Conservation (phyloP, 2,888 invertebrate species). For the Gisinianus flammeolus region DNA sequence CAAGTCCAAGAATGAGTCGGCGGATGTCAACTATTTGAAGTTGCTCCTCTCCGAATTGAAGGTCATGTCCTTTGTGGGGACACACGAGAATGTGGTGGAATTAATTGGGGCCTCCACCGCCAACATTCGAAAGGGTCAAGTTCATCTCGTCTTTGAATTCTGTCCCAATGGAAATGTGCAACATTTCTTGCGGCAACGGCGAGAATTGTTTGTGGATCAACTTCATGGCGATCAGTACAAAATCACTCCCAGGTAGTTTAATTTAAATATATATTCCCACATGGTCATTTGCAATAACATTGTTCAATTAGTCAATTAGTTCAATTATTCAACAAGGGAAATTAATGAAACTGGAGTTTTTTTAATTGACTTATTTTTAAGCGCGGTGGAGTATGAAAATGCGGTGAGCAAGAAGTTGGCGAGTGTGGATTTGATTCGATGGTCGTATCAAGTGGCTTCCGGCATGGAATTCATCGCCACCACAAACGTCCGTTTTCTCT, state of each 20-base stretch:
- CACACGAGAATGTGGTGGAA: conserved; percentile 8
- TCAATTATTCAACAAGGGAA: neutral
- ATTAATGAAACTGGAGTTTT: neutral
- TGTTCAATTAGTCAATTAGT: neutral
- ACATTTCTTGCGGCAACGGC: neutral
- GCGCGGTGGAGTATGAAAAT: neutral
- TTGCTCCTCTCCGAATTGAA: conserved; percentile 1
- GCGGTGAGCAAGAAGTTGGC: neutral
- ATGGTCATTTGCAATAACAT: no score
- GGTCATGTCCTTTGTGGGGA: conserved; percentile 15
- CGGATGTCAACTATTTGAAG: neutral
- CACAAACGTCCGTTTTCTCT: neutral
- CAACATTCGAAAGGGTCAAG: neutral
- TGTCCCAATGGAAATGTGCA: conserved; percentile 14
- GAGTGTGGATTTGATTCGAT: conserved; percentile 6
- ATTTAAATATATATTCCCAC: no score
- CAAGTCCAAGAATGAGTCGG: neutral
- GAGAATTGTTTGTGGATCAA: conserved; percentile 1
- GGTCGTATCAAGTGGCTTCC: conserved; percentile 10
- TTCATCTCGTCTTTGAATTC: conserved; percentile 7
- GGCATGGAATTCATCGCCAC: conserved; percentile 22
- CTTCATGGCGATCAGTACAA: neutral
- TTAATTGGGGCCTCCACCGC: conserved; percentile 8
- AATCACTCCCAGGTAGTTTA: neutral
- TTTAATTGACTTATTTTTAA: neutral